These are phyloP conservation scores for Agelaius tricolor DNA, from an alignment of 2,113 vertebrate species.

Conservation along the genomic window DNA sequence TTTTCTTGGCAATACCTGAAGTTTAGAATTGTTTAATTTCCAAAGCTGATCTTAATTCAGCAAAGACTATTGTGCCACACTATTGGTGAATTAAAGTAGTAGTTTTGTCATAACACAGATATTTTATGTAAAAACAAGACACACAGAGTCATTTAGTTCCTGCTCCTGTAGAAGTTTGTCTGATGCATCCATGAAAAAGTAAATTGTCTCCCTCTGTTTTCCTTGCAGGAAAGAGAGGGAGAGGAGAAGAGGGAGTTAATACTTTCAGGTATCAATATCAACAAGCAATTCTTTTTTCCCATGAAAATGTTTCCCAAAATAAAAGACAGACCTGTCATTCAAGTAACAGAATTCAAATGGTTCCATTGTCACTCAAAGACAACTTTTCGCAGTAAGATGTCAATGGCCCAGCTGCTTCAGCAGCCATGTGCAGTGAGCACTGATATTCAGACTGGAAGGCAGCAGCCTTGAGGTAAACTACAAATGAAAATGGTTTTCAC, in stretches of 20 bases:
- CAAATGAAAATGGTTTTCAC: not conserved
- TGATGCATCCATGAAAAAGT: not conserved
- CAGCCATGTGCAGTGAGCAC: not conserved
- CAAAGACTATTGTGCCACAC: not conserved
- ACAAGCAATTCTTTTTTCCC: not conserved
- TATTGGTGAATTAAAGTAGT: not conserved
- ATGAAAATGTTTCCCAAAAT: not conserved
- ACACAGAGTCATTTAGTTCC: not conserved
- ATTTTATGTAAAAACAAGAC: not conserved
- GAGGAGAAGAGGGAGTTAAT: not conserved
- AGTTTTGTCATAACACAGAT: not conserved
- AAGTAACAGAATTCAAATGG: not conserved
- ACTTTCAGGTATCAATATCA: not conserved
- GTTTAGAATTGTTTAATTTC: not conserved
- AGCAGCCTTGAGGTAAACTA: not conserved
- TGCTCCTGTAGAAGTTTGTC: not conserved
- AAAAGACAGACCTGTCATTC: not conserved
- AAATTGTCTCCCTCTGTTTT: not conserved
- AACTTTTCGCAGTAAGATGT: not conserved
- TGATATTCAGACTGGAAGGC: not conserved
- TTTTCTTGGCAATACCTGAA: not conserved
- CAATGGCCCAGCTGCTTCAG: not conserved
- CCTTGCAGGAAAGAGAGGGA: not conserved
- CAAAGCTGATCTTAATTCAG: not conserved
- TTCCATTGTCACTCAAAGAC: not conserved